phyloP scores from a whole-genome alignment of 2,113 vertebrate species.

The Tragelaphus buxtoni region DNA sequence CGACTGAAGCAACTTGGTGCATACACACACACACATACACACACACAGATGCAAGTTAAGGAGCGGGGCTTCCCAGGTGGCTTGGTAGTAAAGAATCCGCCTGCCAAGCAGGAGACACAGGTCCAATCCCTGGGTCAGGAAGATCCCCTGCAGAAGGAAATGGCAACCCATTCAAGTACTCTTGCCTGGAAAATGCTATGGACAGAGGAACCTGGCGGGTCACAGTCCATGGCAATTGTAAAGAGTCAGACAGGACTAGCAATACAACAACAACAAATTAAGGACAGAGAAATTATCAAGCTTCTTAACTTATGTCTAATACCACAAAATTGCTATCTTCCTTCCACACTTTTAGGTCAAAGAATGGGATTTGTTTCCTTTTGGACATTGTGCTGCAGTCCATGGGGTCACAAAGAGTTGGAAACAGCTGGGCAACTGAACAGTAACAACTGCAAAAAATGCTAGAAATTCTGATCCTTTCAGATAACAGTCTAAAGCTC shows the following conservation, averaged over 20 bases:
- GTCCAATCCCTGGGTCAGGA: fast-evolving
- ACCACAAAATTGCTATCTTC: not conserved
- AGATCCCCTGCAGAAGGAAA: not conserved
- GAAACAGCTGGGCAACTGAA: not conserved
- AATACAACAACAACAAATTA: not conserved
- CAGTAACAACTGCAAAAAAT: not conserved
- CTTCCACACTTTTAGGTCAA: not conserved
- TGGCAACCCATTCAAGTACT: not conserved
- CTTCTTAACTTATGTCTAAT: not conserved
- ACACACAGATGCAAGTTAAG: not conserved
- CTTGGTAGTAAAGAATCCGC: not conserved
- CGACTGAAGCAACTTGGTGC: not conserved
- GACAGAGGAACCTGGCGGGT: not conserved
- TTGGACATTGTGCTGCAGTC: not conserved
- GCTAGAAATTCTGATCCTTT: not conserved
- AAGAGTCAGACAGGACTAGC: not conserved
- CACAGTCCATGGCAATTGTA: not conserved
- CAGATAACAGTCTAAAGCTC: not conserved
- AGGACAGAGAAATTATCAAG: not conserved
- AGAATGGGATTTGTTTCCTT: not conserved
- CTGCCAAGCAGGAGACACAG: not conserved
- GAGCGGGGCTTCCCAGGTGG: not conserved
- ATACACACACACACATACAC: not conserved
- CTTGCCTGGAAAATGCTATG: not conserved
- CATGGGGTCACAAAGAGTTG: not conserved